Evolutionary conservation across 1,140 invertebrate species (phyloP).

Genomic region (Limonius californicus): DNA sequence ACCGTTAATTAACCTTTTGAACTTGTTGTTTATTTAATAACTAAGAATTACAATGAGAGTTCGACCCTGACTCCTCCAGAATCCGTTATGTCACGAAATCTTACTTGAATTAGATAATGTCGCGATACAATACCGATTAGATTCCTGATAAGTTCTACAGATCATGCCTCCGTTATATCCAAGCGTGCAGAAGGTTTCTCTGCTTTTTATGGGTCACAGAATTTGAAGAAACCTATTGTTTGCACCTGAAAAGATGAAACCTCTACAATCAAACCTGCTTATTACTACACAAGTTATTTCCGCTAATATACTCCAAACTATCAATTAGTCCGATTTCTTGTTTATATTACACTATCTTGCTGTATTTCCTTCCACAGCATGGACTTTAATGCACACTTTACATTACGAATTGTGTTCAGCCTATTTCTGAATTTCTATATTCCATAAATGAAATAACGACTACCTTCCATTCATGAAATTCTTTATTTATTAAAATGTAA

Average conservation of each 20-base stretch:
- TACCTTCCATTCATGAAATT: too few relatives aligned
- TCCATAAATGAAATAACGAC: too few relatives aligned
- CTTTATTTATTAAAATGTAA: too few relatives aligned
- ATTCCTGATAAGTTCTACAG: conserved; percentile 3
- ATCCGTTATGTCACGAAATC: conserved; percentile 11
- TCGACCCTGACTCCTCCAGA: conserved; percentile 1
- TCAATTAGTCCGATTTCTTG: too few relatives aligned
- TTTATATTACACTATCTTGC: too few relatives aligned
- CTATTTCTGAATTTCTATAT: too few relatives aligned
- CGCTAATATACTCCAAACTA: too few relatives aligned
- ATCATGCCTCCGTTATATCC: conserved; percentile 10
- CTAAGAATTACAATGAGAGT: neutral
- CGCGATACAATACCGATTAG: conserved; percentile 11
- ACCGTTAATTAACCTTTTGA: conserved; percentile 14
- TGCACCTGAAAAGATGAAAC: neutral
- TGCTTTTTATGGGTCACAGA: neutral
- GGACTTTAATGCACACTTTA: too few relatives aligned
- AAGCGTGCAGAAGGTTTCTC: neutral
- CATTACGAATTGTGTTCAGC: too few relatives aligned
- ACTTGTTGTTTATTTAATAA: conserved; percentile 7
- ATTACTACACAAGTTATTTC: too few relatives aligned
- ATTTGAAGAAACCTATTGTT: neutral
- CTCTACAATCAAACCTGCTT: too few relatives aligned
- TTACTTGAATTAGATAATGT: conserved; percentile 6
- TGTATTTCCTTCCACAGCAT: too few relatives aligned